Conservation (phyloP, 2,797 vertebrate species). For the Danio albolineatus region DNA sequence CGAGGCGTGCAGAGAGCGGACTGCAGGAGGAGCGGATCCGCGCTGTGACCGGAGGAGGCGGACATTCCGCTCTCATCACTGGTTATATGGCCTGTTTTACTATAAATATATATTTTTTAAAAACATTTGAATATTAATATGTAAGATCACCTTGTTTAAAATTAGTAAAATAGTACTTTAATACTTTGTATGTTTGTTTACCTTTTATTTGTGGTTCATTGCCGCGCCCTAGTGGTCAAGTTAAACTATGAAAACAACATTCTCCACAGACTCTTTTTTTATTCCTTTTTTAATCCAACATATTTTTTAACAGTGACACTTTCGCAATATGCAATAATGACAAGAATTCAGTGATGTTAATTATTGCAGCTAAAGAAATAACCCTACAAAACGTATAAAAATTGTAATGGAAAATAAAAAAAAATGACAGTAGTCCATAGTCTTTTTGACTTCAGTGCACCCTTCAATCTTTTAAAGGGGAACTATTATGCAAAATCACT, state of each 20-base stretch:
- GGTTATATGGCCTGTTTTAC: slow-evolving; percentile 71
- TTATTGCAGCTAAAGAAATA: too few relatives aligned
- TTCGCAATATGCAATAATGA: too few relatives aligned
- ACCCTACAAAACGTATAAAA: too few relatives aligned
- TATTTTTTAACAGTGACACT: too few relatives aligned
- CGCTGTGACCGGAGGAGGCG: slow-evolving; percentile 85
- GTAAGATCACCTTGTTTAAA: not conserved
- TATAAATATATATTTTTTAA: not conserved
- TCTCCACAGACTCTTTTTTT: too few relatives aligned
- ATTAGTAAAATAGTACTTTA: not conserved
- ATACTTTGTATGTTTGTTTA: not conserved
- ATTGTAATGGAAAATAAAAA: too few relatives aligned
- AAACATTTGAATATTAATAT: not conserved
- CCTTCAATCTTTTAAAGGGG: too few relatives aligned
- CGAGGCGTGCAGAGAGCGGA: slow-evolving; percentile 71
- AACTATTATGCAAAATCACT: too few relatives aligned
- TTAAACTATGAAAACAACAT: slow-evolving; percentile 20
- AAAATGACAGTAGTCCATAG: too few relatives aligned
- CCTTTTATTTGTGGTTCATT: not conserved
- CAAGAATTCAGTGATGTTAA: too few relatives aligned
- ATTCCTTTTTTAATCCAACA: too few relatives aligned
- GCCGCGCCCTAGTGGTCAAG: slow-evolving; percentile 48
- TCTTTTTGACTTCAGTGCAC: too few relatives aligned
- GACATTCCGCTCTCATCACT: slow-evolving; percentile 85
- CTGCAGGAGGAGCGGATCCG: slow-evolving; percentile 63